These are phyloP conservation scores for Apaloderma vittatum DNA, from an alignment of 2,113 vertebrate species.

Conservation along the genomic window DNA sequence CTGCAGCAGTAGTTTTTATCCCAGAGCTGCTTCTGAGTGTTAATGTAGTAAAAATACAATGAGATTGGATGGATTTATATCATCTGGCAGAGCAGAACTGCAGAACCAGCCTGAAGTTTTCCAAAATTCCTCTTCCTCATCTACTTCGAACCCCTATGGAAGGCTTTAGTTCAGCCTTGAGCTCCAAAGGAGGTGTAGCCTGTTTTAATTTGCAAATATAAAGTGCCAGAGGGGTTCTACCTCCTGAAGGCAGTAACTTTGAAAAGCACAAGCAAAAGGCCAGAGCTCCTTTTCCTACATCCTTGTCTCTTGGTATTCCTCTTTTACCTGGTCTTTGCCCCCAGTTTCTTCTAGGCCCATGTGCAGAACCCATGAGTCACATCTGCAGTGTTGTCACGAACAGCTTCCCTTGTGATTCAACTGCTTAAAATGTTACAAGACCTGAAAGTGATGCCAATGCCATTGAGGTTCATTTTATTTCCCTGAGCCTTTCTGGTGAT, in stretches of 20 bases:
- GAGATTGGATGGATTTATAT: not conserved
- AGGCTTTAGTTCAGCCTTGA: not conserved
- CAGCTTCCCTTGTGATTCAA: not conserved
- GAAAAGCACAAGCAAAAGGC: not conserved
- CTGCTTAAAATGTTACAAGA: not conserved
- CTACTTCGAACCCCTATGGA: not conserved
- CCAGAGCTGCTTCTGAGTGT: not conserved
- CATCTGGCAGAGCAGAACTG: not conserved
- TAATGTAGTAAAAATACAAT: not conserved
- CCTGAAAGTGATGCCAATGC: not conserved
- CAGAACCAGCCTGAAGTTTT: not conserved
- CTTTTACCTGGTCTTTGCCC: not conserved
- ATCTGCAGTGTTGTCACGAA: not conserved
- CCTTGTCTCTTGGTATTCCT: not conserved
- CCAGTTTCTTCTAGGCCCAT: not conserved
- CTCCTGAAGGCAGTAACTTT: not conserved
- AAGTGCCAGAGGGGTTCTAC: not conserved
- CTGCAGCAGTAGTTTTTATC: not conserved
- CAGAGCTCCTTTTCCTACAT: not conserved
- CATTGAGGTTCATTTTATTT: not conserved
- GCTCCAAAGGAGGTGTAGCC: not conserved
- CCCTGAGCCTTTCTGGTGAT: not conserved
- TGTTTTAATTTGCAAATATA: not conserved
- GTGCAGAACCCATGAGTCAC: fast-evolving
- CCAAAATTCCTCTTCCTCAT: not conserved